A percentile compares a stretch with the other conserved stretches of the same genome.
Conservation (phyloP, 2,797 vertebrate genomes). For the Morelia viridis region DNA sequence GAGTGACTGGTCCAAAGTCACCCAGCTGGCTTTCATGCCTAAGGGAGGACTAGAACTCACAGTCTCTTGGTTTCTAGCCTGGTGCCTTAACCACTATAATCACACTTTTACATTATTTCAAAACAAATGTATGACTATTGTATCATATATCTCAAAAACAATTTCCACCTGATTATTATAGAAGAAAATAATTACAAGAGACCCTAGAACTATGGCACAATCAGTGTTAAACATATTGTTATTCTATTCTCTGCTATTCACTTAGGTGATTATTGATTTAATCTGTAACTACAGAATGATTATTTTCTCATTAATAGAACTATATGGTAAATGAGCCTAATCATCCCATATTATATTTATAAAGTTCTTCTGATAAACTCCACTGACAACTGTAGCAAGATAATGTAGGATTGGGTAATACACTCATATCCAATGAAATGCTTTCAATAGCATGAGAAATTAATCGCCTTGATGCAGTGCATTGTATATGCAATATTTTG, state of each 20-base stretch:
- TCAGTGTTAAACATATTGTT: not conserved
- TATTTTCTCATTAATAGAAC: slow-evolving; percentile 47
- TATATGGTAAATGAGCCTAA: slow-evolving; percentile 58
- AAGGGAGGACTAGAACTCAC: too few species aligned
- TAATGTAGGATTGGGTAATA: slow-evolving; percentile 48
- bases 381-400: slow-evolving; percentile 61
- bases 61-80: too few species aligned
- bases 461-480: slow-evolving; percentile 44
- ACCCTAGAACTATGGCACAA: not conserved
- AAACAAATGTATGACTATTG: not conserved
- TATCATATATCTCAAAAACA: accelerated
- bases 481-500: slow-evolving; percentile 47
- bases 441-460: slow-evolving; percentile 27
- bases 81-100: not conserved
- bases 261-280: not conserved
- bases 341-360: slow-evolving; percentile 65
- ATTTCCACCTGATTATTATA: not conserved
- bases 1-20: too few species aligned
- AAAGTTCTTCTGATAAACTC: slow-evolving; percentile 17
- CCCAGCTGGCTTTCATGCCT: too few species aligned
- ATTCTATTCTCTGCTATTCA: not conserved
- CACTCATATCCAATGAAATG: slow-evolving; percentile 59
- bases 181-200: not conserved
- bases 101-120: not conserved
- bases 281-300: not conserved